Evolutionary conservation across 37 sponge, comb jelly and placozoan species (phyloP).

Genomic region (Cladorhizidae sp.): DNA sequence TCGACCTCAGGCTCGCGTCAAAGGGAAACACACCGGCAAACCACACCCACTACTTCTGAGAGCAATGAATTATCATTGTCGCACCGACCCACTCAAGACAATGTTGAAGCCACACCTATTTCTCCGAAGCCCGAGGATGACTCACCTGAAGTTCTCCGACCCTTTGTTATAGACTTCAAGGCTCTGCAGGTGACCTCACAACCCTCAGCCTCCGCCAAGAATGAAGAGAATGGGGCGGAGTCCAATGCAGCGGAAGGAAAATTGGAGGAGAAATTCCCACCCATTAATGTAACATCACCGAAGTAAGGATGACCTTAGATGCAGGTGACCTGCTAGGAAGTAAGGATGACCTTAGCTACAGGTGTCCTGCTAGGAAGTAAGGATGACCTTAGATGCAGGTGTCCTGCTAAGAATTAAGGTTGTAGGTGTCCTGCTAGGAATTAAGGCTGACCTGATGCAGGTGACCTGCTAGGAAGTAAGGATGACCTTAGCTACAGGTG

Average conservation of each 20-base stretch:
- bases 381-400: too few species aligned
- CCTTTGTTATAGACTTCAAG: conserved; percentile 11
- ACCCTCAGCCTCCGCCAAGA: not conserved
- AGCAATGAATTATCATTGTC: not conserved
- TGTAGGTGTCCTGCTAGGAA: too few species aligned
- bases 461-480: too few species aligned
- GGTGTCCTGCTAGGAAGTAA: too few species aligned
- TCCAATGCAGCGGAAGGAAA: not conserved
- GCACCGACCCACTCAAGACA: not conserved
- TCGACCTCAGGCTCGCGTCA: not conserved
- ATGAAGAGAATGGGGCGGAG: conserved; percentile 5
- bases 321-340: too few species aligned
- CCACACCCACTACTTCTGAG: conserved; percentile 6
- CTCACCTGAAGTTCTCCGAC: not conserved
- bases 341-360: too few species aligned
- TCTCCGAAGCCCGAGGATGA: not conserved
- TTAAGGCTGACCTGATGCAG: too few species aligned
- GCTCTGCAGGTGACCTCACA: not conserved
- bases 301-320: conserved; percentile 4
- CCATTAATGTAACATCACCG: conserved; percentile 35
- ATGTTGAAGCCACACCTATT: not conserved
- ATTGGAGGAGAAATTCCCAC: conserved; percentile 12
- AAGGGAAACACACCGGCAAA: not conserved
- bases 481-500: too few species aligned
- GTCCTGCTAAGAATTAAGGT: too few species aligned